phyloP scores from a whole-genome alignment of 1,140 invertebrate genomes.

The Tenebrio molitor region DNA sequence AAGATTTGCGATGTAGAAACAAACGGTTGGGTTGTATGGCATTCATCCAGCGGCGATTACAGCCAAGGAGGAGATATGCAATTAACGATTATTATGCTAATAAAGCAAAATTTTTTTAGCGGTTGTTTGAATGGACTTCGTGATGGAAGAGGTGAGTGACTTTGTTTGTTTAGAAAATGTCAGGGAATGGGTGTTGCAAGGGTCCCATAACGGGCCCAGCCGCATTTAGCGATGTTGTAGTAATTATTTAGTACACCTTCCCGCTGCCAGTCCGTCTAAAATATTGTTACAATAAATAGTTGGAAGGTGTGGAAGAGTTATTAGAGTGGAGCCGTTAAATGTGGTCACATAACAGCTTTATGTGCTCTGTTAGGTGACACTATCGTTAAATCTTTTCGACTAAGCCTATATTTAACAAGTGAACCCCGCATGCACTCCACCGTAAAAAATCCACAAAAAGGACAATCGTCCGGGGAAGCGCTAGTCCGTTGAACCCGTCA shows the following conservation, averaged over 20 bases:
- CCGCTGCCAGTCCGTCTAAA: conserved; percentile 23
- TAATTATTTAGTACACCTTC: conserved; percentile 41
- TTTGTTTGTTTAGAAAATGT: conserved; percentile 1
- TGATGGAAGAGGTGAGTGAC: background rate
- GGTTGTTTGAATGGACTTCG: background rate
- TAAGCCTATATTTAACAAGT: conserved; percentile 28
- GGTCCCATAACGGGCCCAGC: background rate
- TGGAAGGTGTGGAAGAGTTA: conserved; percentile 39
- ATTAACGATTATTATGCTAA: conserved; percentile 5
- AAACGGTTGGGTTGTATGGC: too few species aligned
- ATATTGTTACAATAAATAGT: conserved; percentile 44
- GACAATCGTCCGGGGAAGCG: background rate
- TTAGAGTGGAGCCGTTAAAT: conserved; percentile 40
- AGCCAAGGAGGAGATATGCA: too few species aligned
- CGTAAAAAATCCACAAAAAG: conserved; percentile 30
- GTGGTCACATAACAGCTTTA: conserved; percentile 36
- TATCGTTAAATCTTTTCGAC: conserved; percentile 37
- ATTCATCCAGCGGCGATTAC: background rate
- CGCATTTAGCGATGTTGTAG: conserved; percentile 41
- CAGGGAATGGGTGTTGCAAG: background rate
- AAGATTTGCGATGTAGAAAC: too few species aligned
- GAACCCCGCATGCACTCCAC: background rate
- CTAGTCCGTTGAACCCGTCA: conserved; percentile 56
- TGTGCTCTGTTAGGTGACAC: conserved; percentile 42
- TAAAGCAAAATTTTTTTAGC: background rate